Percentiles rank a stretch among this genome's conserved stretches.
phyloP scores from a whole-genome alignment of 2,113 vertebrate genomes.

The Phalacrocorax carbo region DNA sequence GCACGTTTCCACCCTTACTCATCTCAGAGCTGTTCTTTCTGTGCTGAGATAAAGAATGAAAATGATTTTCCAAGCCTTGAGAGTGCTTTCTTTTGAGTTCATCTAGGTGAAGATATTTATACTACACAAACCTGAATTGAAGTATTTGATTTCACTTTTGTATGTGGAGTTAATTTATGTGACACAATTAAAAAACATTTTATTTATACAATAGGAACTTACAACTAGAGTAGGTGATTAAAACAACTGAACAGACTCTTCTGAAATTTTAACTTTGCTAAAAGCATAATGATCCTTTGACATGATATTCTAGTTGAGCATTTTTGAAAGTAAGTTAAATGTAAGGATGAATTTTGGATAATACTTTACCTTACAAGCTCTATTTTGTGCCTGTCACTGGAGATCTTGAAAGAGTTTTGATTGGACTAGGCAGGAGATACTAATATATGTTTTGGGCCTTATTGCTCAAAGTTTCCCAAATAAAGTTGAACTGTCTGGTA shows the following conservation, averaged over 20 bases:
- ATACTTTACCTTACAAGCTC: background rate
- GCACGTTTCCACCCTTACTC: background rate
- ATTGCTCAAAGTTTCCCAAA: background rate
- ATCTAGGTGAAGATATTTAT: constrained; percentile 15
- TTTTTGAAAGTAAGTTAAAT: constrained; percentile 3
- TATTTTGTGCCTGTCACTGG: background rate
- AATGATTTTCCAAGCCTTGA: background rate
- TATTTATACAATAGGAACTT: constrained; percentile 1
- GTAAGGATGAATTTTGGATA: background rate
- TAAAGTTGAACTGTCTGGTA: background rate
- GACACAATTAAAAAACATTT: background rate
- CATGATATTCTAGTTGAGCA: background rate
- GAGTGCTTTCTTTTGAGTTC: background rate
- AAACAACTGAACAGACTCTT: background rate
- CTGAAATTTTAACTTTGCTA: background rate
- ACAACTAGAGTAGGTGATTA: constrained; percentile 4
- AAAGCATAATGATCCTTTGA: background rate
- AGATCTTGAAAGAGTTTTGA: background rate
- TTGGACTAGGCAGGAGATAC: background rate
- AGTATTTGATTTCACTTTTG: constrained; percentile 32
- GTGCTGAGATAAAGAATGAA: background rate
- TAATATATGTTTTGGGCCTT: background rate
- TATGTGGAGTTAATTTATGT: constrained; percentile 17
- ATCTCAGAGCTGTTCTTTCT: background rate
- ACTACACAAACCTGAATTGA: background rate